Evolutionary conservation across 2,113 vertebrate species (phyloP).

Genomic region (Tylochromis polylepis): DNA sequence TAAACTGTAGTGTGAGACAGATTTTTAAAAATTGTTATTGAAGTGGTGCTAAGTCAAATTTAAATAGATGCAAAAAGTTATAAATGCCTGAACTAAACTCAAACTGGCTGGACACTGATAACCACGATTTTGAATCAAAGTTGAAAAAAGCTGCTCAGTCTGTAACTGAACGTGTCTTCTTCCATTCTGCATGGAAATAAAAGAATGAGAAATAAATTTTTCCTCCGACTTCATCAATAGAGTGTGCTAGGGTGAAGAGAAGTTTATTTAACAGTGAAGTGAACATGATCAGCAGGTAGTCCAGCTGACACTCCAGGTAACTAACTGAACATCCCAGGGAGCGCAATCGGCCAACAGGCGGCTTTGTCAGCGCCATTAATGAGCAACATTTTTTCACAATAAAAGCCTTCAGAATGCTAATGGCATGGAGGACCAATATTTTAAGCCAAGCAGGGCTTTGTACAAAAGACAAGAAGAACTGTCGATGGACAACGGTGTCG

Average conservation of each 20-base stretch:
- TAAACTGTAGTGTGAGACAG: background rate
- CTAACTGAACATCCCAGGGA: background rate
- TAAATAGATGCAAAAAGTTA: background rate
- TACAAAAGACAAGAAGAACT: background rate
- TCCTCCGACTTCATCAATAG: too few species aligned
- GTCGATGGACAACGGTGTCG: accelerated
- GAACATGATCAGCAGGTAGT: background rate
- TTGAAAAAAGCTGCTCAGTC: too few species aligned
- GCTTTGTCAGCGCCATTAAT: background rate
- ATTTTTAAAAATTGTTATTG: background rate
- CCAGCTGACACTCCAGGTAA: background rate
- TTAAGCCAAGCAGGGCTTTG: background rate
- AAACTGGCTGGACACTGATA: background rate
- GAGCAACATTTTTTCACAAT: background rate
- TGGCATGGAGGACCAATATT: background rate
- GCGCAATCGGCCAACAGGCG: background rate
- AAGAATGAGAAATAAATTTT: accelerated
- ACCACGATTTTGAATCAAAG: background rate
- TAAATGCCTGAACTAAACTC: background rate
- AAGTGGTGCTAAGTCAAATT: background rate
- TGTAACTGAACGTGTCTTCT: too few species aligned
- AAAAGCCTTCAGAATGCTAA: background rate
- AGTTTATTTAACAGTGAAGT: background rate
- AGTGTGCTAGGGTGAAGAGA: too few species aligned
- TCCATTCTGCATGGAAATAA: background rate